Evolutionary conservation across 1,140 invertebrate species (phyloP).

Genomic region (Odontomachus brunneus): DNA sequence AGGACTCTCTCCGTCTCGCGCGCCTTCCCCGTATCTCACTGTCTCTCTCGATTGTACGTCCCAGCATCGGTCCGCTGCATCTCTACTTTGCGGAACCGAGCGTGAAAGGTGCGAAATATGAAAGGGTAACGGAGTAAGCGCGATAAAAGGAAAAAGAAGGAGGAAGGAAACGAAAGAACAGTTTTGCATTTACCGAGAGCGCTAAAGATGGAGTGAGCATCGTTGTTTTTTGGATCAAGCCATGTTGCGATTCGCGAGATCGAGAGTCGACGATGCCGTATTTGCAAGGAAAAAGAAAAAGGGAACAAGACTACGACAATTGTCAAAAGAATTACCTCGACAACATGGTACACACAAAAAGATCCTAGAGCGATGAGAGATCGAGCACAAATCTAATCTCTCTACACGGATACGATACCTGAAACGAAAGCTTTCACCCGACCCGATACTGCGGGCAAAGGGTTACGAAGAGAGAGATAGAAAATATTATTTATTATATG

Average conservation of each 20-base stretch:
- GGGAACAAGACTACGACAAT: too few species aligned
- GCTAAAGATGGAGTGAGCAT: neutral
- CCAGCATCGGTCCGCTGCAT: constrained; percentile 39
- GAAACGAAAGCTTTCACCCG: too few species aligned
- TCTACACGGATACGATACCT: too few species aligned
- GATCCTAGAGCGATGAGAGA: neutral
- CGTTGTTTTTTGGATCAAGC: neutral
- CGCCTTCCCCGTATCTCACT: neutral
- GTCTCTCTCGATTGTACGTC: neutral
- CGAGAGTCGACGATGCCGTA: neutral
- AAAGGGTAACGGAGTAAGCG: constrained; percentile 3
- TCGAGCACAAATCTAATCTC: too few species aligned
- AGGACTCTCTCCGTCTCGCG: constrained; percentile 41
- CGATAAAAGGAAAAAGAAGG: neutral
- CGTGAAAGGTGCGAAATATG: constrained; percentile 9
- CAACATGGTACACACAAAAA: neutral
- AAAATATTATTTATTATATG: too few species aligned
- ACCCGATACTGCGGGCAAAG: too few species aligned
- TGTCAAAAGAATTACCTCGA: too few species aligned
- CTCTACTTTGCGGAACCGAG: neutral
- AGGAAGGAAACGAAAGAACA: neutral
- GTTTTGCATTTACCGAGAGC: neutral
- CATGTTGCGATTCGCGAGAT: too few species aligned
- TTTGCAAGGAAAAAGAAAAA: neutral
- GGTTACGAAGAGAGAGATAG: too few species aligned